Percentiles rank a stretch among this genome's conserved stretches.
These are phyloP conservation scores for Heptranchias perlo DNA, from an alignment of 2,113 vertebrate species.

Conservation along the genomic window DNA sequence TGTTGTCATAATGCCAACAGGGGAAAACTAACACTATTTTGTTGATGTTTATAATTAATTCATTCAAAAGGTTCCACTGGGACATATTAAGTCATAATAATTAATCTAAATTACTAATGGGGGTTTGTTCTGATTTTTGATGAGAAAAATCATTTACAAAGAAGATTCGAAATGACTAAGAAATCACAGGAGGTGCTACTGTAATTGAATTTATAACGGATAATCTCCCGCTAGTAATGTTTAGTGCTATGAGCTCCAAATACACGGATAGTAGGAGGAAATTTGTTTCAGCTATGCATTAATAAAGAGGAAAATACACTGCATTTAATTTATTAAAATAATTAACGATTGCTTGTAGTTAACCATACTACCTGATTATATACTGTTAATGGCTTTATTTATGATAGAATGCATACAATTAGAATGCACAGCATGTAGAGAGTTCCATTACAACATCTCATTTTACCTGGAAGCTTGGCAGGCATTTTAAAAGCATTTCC, in stretches of 20 bases:
- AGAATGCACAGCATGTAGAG: no score
- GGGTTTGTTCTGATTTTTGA: constrained; percentile 74
- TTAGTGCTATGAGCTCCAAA: constrained; percentile 10
- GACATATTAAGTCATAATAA: constrained; percentile 75
- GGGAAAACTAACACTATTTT: constrained; percentile 66
- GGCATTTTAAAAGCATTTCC: neutral
- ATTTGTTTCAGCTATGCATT: constrained; percentile 49
- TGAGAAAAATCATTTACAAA: constrained; percentile 72
- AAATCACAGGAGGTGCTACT: constrained; percentile 72
- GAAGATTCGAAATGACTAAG: constrained; percentile 70
- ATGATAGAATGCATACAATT: neutral
- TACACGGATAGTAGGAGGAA: constrained; percentile 30
- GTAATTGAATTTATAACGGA: constrained; percentile 64
- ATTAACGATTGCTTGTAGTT: constrained; percentile 49
- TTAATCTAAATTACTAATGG: constrained; percentile 76
- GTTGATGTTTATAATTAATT: constrained; percentile 72
- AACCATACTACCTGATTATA: constrained; percentile 43
- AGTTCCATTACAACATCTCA: neutral
- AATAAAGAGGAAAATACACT: constrained; percentile 58
- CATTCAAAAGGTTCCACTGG: constrained; percentile 67
- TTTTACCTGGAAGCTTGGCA: neutral
- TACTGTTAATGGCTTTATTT: neutral
- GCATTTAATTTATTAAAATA: constrained; percentile 54
- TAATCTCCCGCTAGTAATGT: constrained; percentile 40
- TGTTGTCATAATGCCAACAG: constrained; percentile 68